Conservation (phyloP, 2,797 vertebrate genomes). For the Gambelia wislizenii region DNA sequence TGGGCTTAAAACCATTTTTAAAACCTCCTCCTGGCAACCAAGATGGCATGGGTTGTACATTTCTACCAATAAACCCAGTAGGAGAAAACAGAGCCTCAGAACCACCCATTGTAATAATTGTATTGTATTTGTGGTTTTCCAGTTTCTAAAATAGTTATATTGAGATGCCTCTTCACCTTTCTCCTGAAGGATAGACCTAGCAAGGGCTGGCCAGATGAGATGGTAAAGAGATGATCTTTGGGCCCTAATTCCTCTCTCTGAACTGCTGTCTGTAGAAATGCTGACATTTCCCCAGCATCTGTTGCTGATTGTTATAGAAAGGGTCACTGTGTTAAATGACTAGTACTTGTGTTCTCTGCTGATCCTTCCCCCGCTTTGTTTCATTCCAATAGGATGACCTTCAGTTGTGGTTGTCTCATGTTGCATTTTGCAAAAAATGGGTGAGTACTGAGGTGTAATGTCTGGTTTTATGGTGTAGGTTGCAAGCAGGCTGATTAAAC, state of each 20-base stretch:
- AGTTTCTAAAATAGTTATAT: neutral
- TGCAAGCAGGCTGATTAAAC: neutral
- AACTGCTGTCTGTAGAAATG: neutral
- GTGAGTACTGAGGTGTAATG: slow-evolving; percentile 78
- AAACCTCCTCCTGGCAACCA: neutral
- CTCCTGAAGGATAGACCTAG: neutral
- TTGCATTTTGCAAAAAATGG: slow-evolving; percentile 98
- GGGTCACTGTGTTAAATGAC: neutral
- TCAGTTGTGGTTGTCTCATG: slow-evolving; percentile 94
- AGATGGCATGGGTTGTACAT: neutral
- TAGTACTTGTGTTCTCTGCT: neutral
- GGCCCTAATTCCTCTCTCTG: neutral
- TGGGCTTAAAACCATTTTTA: neutral
- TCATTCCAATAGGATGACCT: slow-evolving; percentile 86
- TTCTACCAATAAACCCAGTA: neutral
- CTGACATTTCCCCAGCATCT: neutral
- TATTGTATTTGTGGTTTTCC: neutral
- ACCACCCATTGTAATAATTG: neutral
- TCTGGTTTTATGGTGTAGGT: neutral
- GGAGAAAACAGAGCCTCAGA: neutral
- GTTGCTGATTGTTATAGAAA: neutral
- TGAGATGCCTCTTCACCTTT: neutral
- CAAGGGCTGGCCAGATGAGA: neutral
- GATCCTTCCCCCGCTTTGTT: slow-evolving; percentile 16
- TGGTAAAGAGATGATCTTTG: neutral